Evolutionary conservation across 2,113 vertebrate genomes (phyloP).

Genomic region (Vulpes vulpes): DNA sequence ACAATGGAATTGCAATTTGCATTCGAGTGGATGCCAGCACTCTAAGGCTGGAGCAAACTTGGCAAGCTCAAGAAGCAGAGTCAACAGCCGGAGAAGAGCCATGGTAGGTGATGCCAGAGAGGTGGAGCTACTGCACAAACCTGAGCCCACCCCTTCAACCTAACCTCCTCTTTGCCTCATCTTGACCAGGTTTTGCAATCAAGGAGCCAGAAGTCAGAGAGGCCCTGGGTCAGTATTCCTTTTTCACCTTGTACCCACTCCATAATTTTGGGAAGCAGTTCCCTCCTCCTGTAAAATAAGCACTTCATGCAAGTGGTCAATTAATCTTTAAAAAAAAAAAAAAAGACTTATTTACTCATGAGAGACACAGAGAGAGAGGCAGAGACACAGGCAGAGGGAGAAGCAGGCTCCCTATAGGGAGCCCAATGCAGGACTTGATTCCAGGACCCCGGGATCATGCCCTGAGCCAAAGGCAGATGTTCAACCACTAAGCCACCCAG

Average conservation of each 20-base stretch:
- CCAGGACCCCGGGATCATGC: too few species aligned
- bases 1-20: background rate
- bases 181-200: accelerated
- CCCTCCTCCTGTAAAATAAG: background rate
- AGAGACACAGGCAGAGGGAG: too few species aligned
- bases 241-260: background rate
- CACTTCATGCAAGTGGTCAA: background rate
- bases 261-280: background rate
- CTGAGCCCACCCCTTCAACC: background rate
- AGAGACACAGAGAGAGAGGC: too few species aligned
- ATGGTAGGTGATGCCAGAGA: background rate
- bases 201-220: background rate
- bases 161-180: background rate
- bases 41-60: background rate
- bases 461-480: too few species aligned
- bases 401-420: too few species aligned
- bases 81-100: background rate
- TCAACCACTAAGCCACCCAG: too few species aligned
- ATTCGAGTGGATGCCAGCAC: background rate
- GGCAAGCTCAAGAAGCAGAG: background rate
- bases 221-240: accelerated
- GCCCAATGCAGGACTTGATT: too few species aligned
- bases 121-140: background rate
- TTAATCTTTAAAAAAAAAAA: background rate
- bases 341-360: too few species aligned